These are phyloP conservation scores for Trichopoda pennipes DNA, from an alignment of 2,888 invertebrate genomes.

Conservation along the genomic window DNA sequence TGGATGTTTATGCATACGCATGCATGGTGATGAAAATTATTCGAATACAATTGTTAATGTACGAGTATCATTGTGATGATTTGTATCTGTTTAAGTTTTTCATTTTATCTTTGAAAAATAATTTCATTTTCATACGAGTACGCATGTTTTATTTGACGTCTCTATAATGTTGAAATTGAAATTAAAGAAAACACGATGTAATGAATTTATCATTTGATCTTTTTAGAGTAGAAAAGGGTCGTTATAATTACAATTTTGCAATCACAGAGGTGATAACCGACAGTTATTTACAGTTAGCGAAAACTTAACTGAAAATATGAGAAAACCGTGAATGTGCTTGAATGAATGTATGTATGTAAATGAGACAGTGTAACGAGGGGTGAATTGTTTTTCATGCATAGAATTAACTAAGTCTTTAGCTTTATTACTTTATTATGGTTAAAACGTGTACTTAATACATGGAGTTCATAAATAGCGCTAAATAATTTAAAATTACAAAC, in stretches of 20 bases:
- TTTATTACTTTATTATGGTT: too few relatives aligned
- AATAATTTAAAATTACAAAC: too few relatives aligned
- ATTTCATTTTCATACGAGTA: conserved; percentile 66
- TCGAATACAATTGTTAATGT: conserved; percentile 6
- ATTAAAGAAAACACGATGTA: conserved; percentile 31
- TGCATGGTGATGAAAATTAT: conserved; percentile 34
- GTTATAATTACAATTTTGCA: not conserved
- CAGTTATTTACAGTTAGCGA: not conserved
- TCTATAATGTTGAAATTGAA: conserved; percentile 35
- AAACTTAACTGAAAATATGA: not conserved
- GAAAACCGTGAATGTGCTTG: too few relatives aligned
- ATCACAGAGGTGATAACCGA: not conserved
- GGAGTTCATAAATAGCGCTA: too few relatives aligned
- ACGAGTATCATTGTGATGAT: conserved; percentile 14
- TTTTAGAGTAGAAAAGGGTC: not conserved
- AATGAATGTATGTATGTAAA: too few relatives aligned
- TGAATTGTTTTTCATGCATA: too few relatives aligned
- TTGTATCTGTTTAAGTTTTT: conserved; percentile 11
- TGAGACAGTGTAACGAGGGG: too few relatives aligned
- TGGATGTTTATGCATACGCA: conserved; percentile 49
- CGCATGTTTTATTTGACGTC: conserved; percentile 53
- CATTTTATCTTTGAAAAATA: conserved; percentile 31
- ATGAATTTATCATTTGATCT: not conserved
- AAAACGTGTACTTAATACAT: too few relatives aligned
- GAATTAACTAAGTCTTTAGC: too few relatives aligned